Evolutionary conservation across 2,888 invertebrate genomes (phyloP).

Genomic region (Volucella inflata): DNA sequence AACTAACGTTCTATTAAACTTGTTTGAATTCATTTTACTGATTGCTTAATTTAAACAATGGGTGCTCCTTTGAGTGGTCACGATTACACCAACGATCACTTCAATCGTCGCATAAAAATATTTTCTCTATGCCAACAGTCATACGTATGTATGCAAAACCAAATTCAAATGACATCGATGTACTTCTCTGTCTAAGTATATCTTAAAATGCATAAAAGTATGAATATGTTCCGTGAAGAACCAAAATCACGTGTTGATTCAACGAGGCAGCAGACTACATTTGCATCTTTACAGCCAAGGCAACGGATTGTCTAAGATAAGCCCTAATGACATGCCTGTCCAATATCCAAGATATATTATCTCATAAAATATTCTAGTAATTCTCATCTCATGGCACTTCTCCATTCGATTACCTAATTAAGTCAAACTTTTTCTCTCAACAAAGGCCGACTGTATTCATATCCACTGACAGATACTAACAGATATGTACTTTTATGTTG

Average conservation of each 20-base stretch:
- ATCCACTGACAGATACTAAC: background rate
- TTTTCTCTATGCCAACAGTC: too few relatives aligned
- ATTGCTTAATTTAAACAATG: too few relatives aligned
- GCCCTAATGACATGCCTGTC: background rate
- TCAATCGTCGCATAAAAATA: too few relatives aligned
- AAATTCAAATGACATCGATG: too few relatives aligned
- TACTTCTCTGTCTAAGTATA: slow-evolving; percentile 38
- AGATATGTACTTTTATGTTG: slow-evolving; percentile 47
- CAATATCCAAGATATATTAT: slow-evolving; percentile 39
- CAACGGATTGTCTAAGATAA: slow-evolving; percentile 34
- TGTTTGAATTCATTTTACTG: too few relatives aligned
- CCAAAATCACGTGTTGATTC: slow-evolving; percentile 68
- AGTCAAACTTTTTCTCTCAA: slow-evolving; percentile 47
- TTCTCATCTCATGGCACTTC: background rate
- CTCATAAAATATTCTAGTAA: slow-evolving; percentile 20
- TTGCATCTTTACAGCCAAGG: slow-evolving; percentile 1
- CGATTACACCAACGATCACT: too few relatives aligned
- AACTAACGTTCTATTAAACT: too few relatives aligned
- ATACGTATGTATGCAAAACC: too few relatives aligned
- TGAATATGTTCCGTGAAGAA: slow-evolving; percentile 61
- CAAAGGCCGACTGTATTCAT: background rate
- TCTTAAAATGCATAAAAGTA: slow-evolving; percentile 62
- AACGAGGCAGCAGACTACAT: slow-evolving; percentile 29
- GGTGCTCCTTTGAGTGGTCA: too few relatives aligned
- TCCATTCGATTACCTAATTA: slow-evolving; percentile 53